A percentile compares a stretch with the other conserved stretches of the same genome.
Conservation (phyloP, 1,140 invertebrate species). For the Ceratina japonica region DNA sequence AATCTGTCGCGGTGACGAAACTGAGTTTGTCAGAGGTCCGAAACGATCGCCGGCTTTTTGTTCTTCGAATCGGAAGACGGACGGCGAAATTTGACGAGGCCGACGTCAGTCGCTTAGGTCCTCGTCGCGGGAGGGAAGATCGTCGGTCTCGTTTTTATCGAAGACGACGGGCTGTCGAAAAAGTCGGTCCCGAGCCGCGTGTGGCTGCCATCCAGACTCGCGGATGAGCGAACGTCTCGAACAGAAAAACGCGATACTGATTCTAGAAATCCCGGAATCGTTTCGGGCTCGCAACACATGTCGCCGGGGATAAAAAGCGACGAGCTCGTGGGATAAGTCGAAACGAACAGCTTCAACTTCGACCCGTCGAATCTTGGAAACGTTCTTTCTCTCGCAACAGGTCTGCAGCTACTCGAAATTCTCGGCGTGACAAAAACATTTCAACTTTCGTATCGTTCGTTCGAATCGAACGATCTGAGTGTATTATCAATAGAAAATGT, state of each 20-base stretch:
- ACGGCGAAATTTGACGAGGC: slow-evolving; percentile 39
- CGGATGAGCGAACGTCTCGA: slow-evolving; percentile 14
- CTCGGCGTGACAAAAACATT: not conserved
- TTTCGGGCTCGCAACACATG: slow-evolving; percentile 18
- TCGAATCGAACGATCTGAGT: no score
- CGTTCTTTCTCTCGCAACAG: not conserved
- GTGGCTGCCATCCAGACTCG: slow-evolving; percentile 60
- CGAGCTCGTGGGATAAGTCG: slow-evolving; percentile 3
- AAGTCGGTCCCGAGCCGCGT: slow-evolving; percentile 50
- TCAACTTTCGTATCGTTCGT: not conserved
- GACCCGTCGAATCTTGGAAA: not conserved
- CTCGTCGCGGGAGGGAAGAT: slow-evolving; percentile 18
- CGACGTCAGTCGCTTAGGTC: slow-evolving; percentile 35
- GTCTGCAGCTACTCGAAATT: not conserved
- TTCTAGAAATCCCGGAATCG: slow-evolving; percentile 44
- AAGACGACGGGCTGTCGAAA: slow-evolving; percentile 43
- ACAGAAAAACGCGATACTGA: slow-evolving; percentile 38
- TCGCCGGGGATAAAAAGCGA: slow-evolving; percentile 1
- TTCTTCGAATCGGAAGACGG: slow-evolving; percentile 36
- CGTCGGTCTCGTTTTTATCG: slow-evolving; percentile 50
- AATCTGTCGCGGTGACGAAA: not conserved
- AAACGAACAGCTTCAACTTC: slow-evolving; percentile 2
- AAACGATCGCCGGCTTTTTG: not conserved
- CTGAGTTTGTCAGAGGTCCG: slow-evolving; percentile 6
- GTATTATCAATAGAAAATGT: no score